Evolutionary conservation across 1,140 invertebrate species (phyloP).

Genomic region (Galendromus occidentalis): DNA sequence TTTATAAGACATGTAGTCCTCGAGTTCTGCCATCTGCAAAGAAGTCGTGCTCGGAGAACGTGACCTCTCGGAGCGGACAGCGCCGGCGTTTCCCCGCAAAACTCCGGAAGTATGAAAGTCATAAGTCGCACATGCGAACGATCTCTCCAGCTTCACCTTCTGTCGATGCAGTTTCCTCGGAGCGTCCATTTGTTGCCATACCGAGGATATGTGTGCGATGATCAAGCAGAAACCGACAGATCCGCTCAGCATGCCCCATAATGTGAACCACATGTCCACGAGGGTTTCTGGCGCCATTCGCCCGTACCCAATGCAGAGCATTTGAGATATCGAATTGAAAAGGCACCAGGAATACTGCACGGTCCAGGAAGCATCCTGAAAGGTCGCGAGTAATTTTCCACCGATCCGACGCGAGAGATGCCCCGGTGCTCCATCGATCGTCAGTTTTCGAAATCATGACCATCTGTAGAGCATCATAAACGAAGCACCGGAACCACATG

Average conservation of each 20-base stretch:
- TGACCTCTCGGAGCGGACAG: no score
- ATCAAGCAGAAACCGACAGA: neutral
- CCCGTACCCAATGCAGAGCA: slow-evolving; percentile 32
- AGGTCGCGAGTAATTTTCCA: no score
- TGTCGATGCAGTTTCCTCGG: neutral
- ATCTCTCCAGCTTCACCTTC: neutral
- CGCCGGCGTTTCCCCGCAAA: no score
- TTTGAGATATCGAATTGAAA: slow-evolving; percentile 32
- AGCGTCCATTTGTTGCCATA: slow-evolving; percentile 7
- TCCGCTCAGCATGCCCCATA: slow-evolving; percentile 6
- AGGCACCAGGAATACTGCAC: slow-evolving; percentile 31
- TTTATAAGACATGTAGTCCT: slow-evolving; percentile 4
- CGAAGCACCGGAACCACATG: neutral
- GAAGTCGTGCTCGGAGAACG: no score
- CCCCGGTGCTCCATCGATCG: neutral
- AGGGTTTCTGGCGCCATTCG: slow-evolving; percentile 10
- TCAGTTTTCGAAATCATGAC: neutral
- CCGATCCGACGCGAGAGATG: neutral
- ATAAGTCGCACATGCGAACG: no score
- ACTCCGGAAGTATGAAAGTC: no score
- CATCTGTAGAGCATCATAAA: no score
- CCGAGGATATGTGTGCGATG: neutral
- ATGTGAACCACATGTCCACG: slow-evolving; percentile 5
- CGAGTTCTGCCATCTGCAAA: neutral
- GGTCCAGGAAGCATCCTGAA: slow-evolving; percentile 28